phyloP scores from a whole-genome alignment of 2,113 vertebrate genomes.

The Gambusia holbrooki region DNA sequence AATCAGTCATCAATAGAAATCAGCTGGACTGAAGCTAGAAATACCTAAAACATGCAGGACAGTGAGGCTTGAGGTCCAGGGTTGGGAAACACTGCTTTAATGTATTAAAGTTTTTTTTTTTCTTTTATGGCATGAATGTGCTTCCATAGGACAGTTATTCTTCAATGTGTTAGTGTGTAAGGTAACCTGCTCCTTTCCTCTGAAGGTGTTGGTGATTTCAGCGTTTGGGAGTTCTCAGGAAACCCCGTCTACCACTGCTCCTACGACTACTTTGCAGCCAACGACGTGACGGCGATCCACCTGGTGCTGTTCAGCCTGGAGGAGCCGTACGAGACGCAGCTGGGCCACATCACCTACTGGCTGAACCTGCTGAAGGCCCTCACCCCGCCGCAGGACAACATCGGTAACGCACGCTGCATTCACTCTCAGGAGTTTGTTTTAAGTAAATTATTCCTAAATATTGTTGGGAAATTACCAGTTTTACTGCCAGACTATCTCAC shows the following conservation, averaged over 20 bases:
- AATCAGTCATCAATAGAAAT: no score
- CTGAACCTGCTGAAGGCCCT: slow-evolving; percentile 94
- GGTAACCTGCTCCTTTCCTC: not conserved
- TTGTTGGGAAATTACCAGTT: no score
- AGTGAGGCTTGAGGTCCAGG: no score
- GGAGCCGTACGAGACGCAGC: slow-evolving; percentile 94
- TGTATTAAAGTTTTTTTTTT: no score
- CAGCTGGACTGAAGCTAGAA: no score
- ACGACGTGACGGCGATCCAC: slow-evolving; percentile 91
- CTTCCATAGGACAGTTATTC: no score
- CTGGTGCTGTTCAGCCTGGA: slow-evolving; percentile 93
- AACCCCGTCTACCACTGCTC: slow-evolving; percentile 96
- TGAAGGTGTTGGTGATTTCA: slow-evolving; percentile 94
- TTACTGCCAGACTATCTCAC: no score
- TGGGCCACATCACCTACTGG: slow-evolving; percentile 97
- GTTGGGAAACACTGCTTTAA: no score
- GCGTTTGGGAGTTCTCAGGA: slow-evolving; percentile 97
- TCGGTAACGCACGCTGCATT: slow-evolving; percentile 79
- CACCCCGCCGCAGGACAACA: slow-evolving; percentile 87
- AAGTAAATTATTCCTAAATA: no score
- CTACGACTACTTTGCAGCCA: slow-evolving; percentile 96
- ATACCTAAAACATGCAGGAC: no score
- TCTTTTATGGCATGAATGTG: no score
- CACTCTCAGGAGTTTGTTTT: not conserved
- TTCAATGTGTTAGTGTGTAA: no score